Conservation (phyloP, 2,888 invertebrate genomes). For the Andricus curvator region DNA sequence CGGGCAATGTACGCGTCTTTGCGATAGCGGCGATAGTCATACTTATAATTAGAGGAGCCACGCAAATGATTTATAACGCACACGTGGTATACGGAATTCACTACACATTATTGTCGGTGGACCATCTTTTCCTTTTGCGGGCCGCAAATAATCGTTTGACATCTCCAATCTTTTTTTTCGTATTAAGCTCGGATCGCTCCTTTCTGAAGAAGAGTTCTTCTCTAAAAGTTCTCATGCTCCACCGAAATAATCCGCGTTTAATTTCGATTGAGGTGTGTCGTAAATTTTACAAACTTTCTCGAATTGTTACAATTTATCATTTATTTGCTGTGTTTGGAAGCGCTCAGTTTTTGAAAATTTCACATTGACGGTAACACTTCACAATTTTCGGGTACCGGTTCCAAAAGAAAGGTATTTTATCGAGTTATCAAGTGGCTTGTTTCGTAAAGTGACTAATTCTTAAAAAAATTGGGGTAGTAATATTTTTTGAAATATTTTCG, state of each 20-base stretch:
- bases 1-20: conserved; percentile 66
- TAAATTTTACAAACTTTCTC: background rate
- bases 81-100: conserved; percentile 66
- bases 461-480: no score
- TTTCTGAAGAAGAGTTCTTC: conserved; percentile 9
- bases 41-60: conserved; percentile 75
- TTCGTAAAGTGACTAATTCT: no score
- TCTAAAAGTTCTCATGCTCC: background rate
- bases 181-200: background rate
- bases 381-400: no score
- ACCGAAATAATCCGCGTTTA: conserved; percentile 15
- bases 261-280: background rate
- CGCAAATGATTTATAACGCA: conserved; percentile 72
- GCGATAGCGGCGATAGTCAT: conserved; percentile 71
- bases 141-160: conserved; percentile 53
- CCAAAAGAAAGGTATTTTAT: no score
- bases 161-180: conserved; percentile 42
- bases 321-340: background rate
- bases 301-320: background rate
- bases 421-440: no score
- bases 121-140: conserved; percentile 50
- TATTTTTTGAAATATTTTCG: no score
- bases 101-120: conserved; percentile 52
- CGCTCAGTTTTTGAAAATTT: background rate
- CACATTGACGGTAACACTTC: no score